Evolutionary conservation across 2,888 invertebrate genomes (phyloP).

Genomic region (Molorchus minor): DNA sequence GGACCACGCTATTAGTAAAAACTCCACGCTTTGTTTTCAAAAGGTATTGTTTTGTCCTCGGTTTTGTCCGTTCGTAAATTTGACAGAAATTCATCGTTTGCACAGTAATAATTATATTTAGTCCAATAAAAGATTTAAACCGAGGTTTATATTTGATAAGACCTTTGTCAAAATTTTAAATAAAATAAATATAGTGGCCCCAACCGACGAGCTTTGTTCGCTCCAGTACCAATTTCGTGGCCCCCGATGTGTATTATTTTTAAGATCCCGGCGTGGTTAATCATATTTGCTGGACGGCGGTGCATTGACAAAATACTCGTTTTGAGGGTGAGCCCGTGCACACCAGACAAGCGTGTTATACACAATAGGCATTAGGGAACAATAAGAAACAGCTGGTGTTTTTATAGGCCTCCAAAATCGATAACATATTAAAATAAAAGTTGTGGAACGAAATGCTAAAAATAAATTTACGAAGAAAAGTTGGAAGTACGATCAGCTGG

Average conservation of each 20-base stretch:
- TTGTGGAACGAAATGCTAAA: constrained; percentile 15
- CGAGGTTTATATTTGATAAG: not conserved
- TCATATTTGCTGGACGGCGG: constrained; percentile 15
- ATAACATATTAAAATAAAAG: constrained; percentile 25
- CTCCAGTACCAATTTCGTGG: constrained; percentile 16
- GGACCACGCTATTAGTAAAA: too few species aligned
- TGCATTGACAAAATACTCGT: constrained; percentile 19
- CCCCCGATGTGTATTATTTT: constrained; percentile 9
- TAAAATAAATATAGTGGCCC: constrained; percentile 10
- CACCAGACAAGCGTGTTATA: constrained; percentile 22
- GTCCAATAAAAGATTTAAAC: too few species aligned
- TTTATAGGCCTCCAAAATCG: constrained; percentile 27
- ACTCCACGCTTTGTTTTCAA: too few species aligned
- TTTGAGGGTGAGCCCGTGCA: constrained; percentile 18
- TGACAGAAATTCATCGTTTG: too few species aligned
- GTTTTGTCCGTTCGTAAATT: too few species aligned
- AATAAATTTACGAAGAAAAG: constrained; percentile 15
- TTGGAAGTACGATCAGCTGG: constrained; percentile 6
- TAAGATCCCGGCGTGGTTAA: constrained; percentile 15
- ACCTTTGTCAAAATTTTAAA: constrained; percentile 10
- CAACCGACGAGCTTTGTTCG: constrained; percentile 10
- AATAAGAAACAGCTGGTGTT: constrained; percentile 29
- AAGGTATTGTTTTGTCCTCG: too few species aligned
- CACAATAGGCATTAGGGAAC: constrained; percentile 24
- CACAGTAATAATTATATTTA: too few species aligned